Base-by-base conservation (phyloP, 2,888 invertebrate genomes). In the Cerastoderma edule region DNA sequence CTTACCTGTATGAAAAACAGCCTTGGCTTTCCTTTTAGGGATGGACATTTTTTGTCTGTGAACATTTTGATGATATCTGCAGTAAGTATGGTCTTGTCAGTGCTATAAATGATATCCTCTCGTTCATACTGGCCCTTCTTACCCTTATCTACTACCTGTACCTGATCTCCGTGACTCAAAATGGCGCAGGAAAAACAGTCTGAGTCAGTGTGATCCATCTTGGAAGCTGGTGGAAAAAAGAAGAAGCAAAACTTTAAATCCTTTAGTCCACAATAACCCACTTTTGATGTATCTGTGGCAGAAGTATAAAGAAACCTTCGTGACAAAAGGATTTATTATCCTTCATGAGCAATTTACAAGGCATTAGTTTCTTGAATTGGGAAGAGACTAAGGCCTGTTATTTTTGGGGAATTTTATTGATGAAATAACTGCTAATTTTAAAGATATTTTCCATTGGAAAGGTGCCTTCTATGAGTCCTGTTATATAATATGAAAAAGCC, bases 151-250 rank as follows among this genome's bases (percentile, higher is more conserved):
- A 96, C 97, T 70, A 98, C 93, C 90, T 96, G 95, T 6, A 96
- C 97, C 85, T 96, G 94, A 91, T 98, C 98, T 33, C 99, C 98
- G 91, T 99, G 98, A 68, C 96, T 96, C 83, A 99, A 93, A 53
- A 98, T 96, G 56, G 96, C 95, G 87, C 98, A 94, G 0, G 96
- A 93, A 83, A 99, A 94, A 89, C 98, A 98, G 92, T 98, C 98
- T 86, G 95, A 94, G 35, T 97, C 94, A 0, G 95, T 94, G 92
- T 98, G 97, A 93, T 98, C 96, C 22, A 30, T 53, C 67, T 75
- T 82, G 28, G 79, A 30, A 27, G 63, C 82, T 79, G 67, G 33
- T 46, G 44, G 57, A 57, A 56, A n/a, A 44, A 66, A 39, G 30
- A 60, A n/a, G n/a, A 13, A 13, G 39, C 16, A 16, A 39, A 39